These are phyloP conservation scores for Siniperca knerii DNA, from an alignment of 2,113 vertebrate genomes.

Conservation along the genomic window DNA sequence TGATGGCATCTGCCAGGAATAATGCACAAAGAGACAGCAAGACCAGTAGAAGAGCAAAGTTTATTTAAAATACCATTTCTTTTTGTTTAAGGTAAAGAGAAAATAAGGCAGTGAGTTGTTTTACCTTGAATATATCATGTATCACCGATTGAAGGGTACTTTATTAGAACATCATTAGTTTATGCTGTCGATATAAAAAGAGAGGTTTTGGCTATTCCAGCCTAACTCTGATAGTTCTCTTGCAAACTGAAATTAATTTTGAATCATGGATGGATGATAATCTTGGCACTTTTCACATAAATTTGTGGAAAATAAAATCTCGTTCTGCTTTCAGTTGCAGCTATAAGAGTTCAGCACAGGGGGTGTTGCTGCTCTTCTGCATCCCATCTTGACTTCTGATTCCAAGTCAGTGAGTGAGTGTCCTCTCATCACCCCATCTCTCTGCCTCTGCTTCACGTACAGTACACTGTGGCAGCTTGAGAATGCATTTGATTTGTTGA, in stretches of 20 bases:
- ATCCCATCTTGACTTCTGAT: neutral
- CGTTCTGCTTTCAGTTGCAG: constrained; percentile 11
- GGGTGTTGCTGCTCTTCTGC: neutral
- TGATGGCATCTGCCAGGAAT: constrained; percentile 44
- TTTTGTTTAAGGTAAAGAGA: neutral
- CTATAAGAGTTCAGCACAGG: constrained; percentile 4
- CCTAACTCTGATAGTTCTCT: constrained; percentile 1
- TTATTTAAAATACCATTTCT: constrained; percentile 14
- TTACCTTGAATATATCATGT: neutral
- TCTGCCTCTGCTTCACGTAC: constrained; percentile 25
- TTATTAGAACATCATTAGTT: constrained; percentile 6
- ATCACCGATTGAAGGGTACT: neutral
- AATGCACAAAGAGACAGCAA: constrained; percentile 19
- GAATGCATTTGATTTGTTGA: constrained; percentile 49
- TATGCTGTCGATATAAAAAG: constrained; percentile 4
- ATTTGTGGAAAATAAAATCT: constrained; percentile 30
- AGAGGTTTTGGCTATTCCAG: neutral
- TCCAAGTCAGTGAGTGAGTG: neutral
- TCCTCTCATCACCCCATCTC: constrained; percentile 5
- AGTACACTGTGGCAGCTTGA: constrained; percentile 18
- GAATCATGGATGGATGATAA: neutral
- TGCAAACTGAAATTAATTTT: neutral
- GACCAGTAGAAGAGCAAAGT: constrained; percentile 3
- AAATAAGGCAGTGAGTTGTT: neutral
- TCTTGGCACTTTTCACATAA: constrained; percentile 15